These are phyloP conservation scores for Anniella stebbinsi DNA, from an alignment of 2,797 vertebrate genomes.

Conservation along the genomic window DNA sequence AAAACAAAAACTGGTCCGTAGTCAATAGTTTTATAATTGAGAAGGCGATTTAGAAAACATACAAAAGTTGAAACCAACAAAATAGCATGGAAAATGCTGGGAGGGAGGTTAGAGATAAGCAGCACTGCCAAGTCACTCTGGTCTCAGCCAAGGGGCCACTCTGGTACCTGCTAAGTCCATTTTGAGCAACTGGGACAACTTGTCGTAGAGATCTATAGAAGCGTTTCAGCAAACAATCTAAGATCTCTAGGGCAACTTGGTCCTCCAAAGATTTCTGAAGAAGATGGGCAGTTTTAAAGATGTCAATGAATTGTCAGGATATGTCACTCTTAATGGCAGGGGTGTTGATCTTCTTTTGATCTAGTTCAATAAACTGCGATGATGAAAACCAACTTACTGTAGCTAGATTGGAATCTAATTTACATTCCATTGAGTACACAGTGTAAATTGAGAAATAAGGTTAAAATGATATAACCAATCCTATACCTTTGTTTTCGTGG, in stretches of 20 bases:
- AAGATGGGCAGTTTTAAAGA: not conserved
- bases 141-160: not conserved
- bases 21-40: not conserved
- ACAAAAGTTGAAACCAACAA: not conserved
- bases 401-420: slow-evolving; percentile 1
- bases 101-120: not conserved
- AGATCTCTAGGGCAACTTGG: not conserved
- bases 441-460: not conserved
- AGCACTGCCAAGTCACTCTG: not conserved
- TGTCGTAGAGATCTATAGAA: not conserved
- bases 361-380: not conserved
- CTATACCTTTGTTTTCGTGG: not conserved
- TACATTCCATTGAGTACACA: not conserved
- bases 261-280: not conserved
- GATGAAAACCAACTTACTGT: not conserved
- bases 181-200: not conserved
- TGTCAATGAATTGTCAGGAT: not conserved
- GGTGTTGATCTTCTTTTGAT: not conserved
- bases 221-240: not conserved
- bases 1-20: too few species aligned
- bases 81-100: not conserved
- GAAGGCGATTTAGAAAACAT: not conserved
- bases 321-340: not conserved
- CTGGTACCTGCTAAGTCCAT: not conserved
- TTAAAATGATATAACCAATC: not conserved